A percentile compares a stretch with the other conserved stretches of the same genome.
These are phyloP conservation scores for Butorides virescens DNA, from an alignment of 2,113 vertebrate genomes.

Conservation along the genomic window DNA sequence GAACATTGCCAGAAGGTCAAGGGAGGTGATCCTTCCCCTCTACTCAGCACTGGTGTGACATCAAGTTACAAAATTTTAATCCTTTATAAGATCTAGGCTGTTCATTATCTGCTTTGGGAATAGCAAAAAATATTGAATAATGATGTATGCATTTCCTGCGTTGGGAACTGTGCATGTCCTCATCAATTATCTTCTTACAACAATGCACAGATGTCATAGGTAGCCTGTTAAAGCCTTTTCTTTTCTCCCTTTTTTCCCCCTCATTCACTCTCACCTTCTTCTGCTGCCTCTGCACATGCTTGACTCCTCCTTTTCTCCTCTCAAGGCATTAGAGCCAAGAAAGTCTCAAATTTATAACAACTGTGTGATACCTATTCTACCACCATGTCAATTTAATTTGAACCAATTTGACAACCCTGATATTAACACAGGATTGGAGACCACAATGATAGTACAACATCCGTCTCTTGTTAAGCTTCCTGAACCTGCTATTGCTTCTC, in stretches of 20 bases:
- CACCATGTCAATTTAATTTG: constrained; percentile 74
- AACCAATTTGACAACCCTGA: constrained; percentile 73
- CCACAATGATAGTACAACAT: constrained; percentile 41
- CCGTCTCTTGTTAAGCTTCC: constrained; percentile 67
- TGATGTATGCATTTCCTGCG: not conserved
- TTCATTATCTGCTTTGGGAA: not conserved
- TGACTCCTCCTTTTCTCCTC: constrained; percentile 3
- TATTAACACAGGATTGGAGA: constrained; percentile 49
- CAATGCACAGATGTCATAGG: not conserved
- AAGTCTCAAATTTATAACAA: constrained; percentile 59
- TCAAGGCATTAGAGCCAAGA: constrained; percentile 38
- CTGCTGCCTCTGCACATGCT: not conserved
- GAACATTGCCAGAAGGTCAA: too few relatives aligned
- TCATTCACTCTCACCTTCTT: not conserved
- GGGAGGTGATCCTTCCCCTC: too few relatives aligned
- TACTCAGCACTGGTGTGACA: not conserved
- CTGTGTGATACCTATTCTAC: constrained; percentile 32
- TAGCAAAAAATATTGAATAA: not conserved
- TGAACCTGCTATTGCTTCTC: constrained; percentile 59
- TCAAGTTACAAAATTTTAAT: not conserved
- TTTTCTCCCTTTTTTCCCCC: not conserved
- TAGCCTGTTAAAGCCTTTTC: not conserved
- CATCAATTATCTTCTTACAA: not conserved
- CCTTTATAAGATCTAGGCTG: not conserved
- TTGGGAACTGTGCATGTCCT: not conserved